These are phyloP conservation scores for Goniozus legneri DNA, from an alignment of 1,140 invertebrate species.

Conservation along the genomic window DNA sequence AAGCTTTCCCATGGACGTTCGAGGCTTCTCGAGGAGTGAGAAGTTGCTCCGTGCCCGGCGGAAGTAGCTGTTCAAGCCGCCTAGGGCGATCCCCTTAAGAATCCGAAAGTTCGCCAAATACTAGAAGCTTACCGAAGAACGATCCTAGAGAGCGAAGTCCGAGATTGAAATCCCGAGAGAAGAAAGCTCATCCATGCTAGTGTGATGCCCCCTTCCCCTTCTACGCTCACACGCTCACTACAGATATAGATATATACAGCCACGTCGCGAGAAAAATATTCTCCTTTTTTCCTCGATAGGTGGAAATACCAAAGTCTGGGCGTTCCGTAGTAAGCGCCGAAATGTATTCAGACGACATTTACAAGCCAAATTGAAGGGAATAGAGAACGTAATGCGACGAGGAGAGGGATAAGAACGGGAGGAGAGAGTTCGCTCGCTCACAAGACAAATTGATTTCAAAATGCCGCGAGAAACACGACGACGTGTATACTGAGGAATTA, in stretches of 20 bases:
- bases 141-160: constrained; percentile 6
- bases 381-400: constrained; percentile 24
- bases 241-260: too few species aligned
- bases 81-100: constrained; percentile 16
- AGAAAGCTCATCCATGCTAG: constrained; percentile 8
- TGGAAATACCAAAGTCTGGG: constrained; percentile 8
- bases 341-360: constrained; percentile 48
- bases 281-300: constrained; percentile 12
- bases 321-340: constrained; percentile 8
- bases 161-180: constrained; percentile 22
- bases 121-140: constrained; percentile 8
- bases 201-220: not conserved
- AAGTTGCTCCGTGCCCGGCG: constrained; percentile 8
- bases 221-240: too few species aligned
- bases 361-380: constrained; percentile 50
- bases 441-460: constrained; percentile 51
- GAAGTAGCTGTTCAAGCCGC: constrained; percentile 14
- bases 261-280: not conserved
- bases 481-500: too few species aligned
- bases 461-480: constrained; percentile 29
- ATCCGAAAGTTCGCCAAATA: constrained; percentile 10
- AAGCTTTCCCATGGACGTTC: not conserved
- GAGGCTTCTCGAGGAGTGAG: not conserved
- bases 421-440: constrained; percentile 27
- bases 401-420: constrained; percentile 19